Evolutionary conservation across 2,888 invertebrate species (phyloP).

Genomic region (Byasa hedistus): DNA sequence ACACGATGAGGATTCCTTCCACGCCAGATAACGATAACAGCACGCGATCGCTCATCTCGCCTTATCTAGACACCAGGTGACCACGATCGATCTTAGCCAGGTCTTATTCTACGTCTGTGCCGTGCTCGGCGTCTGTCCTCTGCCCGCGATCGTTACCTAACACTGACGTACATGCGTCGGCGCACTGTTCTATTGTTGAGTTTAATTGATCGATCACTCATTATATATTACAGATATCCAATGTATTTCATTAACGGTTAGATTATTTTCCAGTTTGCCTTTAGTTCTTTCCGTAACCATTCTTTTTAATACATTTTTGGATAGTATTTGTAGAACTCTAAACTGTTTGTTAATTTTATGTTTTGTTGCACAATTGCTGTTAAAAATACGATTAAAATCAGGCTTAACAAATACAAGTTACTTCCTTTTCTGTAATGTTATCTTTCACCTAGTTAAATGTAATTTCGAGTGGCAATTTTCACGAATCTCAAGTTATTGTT

Average conservation of each 20-base stretch:
- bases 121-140: slow-evolving; percentile 34
- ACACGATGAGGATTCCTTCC: slow-evolving; percentile 67
- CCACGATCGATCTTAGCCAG: slow-evolving; percentile 58
- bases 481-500: slow-evolving; percentile 27
- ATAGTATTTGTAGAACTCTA: neutral
- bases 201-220: slow-evolving; percentile 28
- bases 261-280: slow-evolving; percentile 7
- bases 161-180: slow-evolving; percentile 20
- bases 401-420: neutral
- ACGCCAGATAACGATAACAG: slow-evolving; percentile 73
- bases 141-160: slow-evolving; percentile 40
- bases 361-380: neutral
- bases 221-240: slow-evolving; percentile 18
- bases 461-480: slow-evolving; percentile 34
- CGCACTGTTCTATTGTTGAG: slow-evolving; percentile 17
- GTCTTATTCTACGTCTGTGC: slow-evolving; percentile 44
- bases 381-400: neutral
- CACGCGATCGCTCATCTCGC: slow-evolving; percentile 68
- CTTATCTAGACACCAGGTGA: slow-evolving; percentile 62
- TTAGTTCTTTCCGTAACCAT: neutral
- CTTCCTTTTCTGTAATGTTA: neutral
- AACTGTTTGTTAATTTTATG: neutral
- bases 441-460: slow-evolving; percentile 4
- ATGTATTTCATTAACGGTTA: slow-evolving; percentile 13
- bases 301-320: neutral